phyloP scores from a whole-genome alignment of 1,140 invertebrate genomes.

The Tyrophagus putrescentiae region DNA sequence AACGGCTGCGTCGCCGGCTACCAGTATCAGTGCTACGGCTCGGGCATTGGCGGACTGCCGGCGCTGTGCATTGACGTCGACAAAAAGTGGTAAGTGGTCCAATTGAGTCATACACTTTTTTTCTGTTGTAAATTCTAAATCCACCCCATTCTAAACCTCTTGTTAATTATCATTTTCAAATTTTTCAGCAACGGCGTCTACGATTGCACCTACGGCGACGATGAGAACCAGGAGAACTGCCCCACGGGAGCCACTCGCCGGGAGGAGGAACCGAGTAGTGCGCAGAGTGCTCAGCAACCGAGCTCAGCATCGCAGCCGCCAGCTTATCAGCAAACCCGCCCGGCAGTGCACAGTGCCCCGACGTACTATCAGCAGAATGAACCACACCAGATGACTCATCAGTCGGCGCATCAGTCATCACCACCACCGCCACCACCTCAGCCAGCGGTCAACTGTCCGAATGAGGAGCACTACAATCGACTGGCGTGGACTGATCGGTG shows the following conservation, averaged over 20 bases:
- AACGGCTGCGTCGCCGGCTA: neutral
- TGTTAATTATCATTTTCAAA: neutral
- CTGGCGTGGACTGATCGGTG: too few species aligned
- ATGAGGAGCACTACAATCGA: too few species aligned
- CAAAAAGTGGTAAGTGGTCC: conserved; percentile 1
- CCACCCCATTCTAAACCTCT: neutral
- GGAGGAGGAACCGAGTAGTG: neutral
- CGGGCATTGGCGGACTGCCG: conserved; percentile 1
- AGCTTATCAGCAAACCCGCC: neutral
- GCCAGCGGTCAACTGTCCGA: too few species aligned
- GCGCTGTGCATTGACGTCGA: neutral
- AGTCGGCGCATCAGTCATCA: too few species aligned
- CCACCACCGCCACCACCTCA: too few species aligned
- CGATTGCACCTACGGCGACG: conserved; percentile 15
- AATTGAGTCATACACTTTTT: conserved; percentile 1
- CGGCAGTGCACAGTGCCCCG: too few species aligned
- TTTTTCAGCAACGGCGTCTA: neutral
- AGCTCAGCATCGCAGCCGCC: neutral
- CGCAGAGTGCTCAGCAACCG: neutral
- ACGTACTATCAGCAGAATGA: too few species aligned
- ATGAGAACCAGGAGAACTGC: neutral
- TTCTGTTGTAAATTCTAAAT: neutral
- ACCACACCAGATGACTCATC: too few species aligned
- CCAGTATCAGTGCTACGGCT: conserved; percentile 15
- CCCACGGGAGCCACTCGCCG: neutral